A percentile compares a stretch with the other conserved stretches of the same genome.
Evolutionary conservation across 1,140 invertebrate species (phyloP).

Genomic region (Lepidurus apus): DNA sequence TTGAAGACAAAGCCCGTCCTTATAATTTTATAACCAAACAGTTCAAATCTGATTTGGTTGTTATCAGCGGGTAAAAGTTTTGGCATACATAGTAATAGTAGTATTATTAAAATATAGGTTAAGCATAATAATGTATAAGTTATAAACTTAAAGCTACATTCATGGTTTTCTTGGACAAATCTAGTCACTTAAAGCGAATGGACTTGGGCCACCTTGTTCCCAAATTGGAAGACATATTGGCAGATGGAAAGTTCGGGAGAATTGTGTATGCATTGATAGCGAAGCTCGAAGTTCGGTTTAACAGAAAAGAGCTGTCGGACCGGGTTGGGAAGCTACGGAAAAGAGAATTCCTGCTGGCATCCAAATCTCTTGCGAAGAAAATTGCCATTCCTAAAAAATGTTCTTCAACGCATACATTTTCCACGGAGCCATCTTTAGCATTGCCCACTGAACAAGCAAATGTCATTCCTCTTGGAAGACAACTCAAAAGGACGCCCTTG

Average conservation of each 20-base stretch:
- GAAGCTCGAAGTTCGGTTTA: not conserved
- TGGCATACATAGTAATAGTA: no score
- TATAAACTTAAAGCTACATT: not conserved
- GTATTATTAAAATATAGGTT: no score
- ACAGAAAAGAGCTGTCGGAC: not conserved
- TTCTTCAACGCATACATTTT: not conserved
- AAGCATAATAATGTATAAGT: not conserved
- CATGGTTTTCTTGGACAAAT: not conserved
- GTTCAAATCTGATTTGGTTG: not conserved
- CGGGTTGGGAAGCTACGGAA: not conserved
- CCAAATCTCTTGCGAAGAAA: not conserved
- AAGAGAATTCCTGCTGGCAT: not conserved
- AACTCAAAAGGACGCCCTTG: not conserved
- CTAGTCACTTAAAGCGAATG: not conserved
- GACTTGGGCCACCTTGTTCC: not conserved
- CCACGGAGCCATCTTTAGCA: not conserved
- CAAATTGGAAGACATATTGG: not conserved
- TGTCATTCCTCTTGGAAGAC: not conserved
- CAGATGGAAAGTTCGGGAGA: not conserved
- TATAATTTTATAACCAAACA: not conserved
- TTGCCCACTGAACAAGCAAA: not conserved
- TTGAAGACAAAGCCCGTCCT: no score
- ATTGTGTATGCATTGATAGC: not conserved
- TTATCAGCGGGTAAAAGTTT: not conserved
- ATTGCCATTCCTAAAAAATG: not conserved